Base-by-base conservation (phyloP, 2,113 vertebrate genomes). In the Otus sunia region DNA sequence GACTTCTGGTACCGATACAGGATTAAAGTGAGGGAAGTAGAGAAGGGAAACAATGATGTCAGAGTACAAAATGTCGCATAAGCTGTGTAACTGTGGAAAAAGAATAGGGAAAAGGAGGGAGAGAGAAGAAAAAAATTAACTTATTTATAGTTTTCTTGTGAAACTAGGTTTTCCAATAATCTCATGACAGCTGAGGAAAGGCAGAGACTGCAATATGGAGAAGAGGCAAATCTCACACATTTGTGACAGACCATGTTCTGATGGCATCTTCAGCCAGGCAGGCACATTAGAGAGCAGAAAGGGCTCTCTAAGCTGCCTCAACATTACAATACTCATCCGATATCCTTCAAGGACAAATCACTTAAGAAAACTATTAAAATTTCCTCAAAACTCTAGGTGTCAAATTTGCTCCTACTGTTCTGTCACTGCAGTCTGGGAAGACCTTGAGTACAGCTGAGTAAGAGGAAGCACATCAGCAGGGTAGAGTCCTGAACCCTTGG, bases 251-350 rank as follows among this genome's bases (percentile, higher is more conserved):
- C 1, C 25, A 5, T 47, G 41, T 8, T 60, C 26, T 66, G 21
- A 27, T 14, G 13, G 47, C 50, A 71, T 26, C 66, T n/a, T 63
- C 30, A 71, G 25, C 23, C 50, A 63, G 34, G 14, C 26, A 90
- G 39, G 20, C 41, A 53, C 0, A 0, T 20, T 39, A 69, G 5
- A 45, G 22, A 50, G 15, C 16, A 29, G 21, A 36, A 1, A 45
- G 2, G 29, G 11, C 26, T 32, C 34, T 66, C 23, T 29, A 29
- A 63, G 27, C 39, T 66, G 20, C 36, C 72, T 85, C 32, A 36
- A 4, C 15, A 32, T 47, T 37, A 17, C 0, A 0, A 17, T 13
- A 32, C 17, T 49, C 23, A 55, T 17, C n/a, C 17, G n/a, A 5
- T 22, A 63, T 23, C 26, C n/a, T 39, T 30, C 12, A 30, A 23